Base-by-base conservation (phyloP, 30 jellyfish, hydroid and myxozoan species). In the Mastigias papua region DNA sequence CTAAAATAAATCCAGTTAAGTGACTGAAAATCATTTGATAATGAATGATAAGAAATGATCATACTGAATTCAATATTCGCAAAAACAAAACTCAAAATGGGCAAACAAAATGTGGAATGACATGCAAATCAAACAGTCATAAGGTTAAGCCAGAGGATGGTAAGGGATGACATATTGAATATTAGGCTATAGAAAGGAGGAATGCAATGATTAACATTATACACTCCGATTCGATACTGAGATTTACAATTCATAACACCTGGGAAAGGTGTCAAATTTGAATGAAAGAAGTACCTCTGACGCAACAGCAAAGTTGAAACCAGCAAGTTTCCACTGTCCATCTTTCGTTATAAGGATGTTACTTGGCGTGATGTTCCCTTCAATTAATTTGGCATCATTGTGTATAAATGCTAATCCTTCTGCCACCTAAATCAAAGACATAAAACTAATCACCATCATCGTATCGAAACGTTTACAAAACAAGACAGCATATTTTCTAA, bases 261-360 rank as follows among this genome's bases (percentile, higher is more conserved):
- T n/a, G n/a, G n/a, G n/a, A n/a, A n/a, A n/a, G n/a, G n/a, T n/a
- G n/a, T n/a, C n/a, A n/a, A n/a, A n/a, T n/a, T n/a, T n/a, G n/a
- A n/a, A n/a, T n/a, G n/a, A 42, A 42, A 15, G 13, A 42, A 42
- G 26, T 69, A 92, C 98, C 91, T 49, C 70, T 32, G 86, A 66
- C 20, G 96, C 42, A 33, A 61, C n/a, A 15, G 98, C 73, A 64
- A 93, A 93, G 80, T 73, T 83, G 62, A 93, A 93, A 9, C 98
- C 98, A 35, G 98, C 98, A 4, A 93, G 90, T 72, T 93, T 93
- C 98, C 98, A 93, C 22, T 93, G 98, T 62, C 98, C 98, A 32
- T 90, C 97, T 82, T 88, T 87, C 0, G 98, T 93, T 5, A 93
- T 33, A 48, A 87, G 69, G 37, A 93, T 82, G 61, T 87, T 93